A percentile compares a stretch with the other conserved stretches of the same genome.
These are phyloP conservation scores for Calcarius ornatus DNA, from an alignment of 2,113 vertebrate genomes.

Conservation along the genomic window DNA sequence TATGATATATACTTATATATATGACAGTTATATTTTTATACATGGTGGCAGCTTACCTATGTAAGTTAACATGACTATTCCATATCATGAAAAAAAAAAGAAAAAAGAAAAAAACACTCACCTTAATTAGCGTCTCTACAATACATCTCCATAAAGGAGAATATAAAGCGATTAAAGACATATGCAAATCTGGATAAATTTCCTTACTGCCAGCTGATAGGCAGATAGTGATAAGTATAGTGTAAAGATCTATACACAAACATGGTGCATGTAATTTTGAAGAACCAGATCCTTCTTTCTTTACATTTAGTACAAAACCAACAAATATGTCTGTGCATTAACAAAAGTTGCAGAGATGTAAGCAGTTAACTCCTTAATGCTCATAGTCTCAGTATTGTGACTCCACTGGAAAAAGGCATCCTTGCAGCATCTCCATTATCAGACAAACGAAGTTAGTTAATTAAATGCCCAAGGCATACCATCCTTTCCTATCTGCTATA, in stretches of 20 bases:
- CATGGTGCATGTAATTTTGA: rapidly evolving
- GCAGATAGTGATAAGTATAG: neutral
- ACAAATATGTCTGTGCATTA: neutral
- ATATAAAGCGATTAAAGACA: neutral
- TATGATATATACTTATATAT: neutral
- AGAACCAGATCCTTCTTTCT: neutral
- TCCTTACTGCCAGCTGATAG: neutral
- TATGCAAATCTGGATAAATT: neutral
- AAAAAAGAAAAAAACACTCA: neutral
- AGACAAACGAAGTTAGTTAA: neutral
- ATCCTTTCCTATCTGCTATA: neutral
- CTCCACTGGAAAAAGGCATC: neutral
- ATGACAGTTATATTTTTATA: neutral
- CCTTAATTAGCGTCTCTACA: neutral
- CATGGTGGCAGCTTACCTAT: neutral
- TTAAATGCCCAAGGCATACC: neutral
- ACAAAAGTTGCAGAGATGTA: neutral
- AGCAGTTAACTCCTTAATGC: neutral
- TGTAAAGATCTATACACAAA: neutral
- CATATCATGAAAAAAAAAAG: neutral
- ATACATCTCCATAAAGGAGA: neutral
- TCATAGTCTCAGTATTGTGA: neutral
- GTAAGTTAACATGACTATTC: neutral
- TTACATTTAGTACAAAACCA: neutral
- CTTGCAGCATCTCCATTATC: neutral